A percentile compares a stretch with the other conserved stretches of the same genome.
These are phyloP conservation scores for Calameuta filiformis DNA, from an alignment of 2,888 invertebrate genomes.

Conservation along the genomic window DNA sequence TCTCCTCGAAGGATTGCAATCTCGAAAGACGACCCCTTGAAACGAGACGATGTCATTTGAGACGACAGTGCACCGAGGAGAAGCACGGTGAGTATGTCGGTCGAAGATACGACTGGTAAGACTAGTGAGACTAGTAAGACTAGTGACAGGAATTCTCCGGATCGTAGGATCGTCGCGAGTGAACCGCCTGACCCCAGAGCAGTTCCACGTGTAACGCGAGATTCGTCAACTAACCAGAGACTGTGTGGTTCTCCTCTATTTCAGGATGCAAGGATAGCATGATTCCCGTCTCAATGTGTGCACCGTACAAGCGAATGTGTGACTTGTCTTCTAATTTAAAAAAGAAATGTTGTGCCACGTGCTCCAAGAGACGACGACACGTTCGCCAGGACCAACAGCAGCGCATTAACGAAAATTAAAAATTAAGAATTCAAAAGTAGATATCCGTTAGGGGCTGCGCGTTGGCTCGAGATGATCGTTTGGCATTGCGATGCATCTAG, in stretches of 20 bases:
- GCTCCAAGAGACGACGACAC: constrained; percentile 50
- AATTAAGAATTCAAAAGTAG: too few species aligned
- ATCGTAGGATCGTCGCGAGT: too few species aligned
- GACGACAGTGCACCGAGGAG: constrained; percentile 50
- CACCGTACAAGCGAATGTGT: constrained; percentile 55
- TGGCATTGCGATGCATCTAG: too few species aligned
- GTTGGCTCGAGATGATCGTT: too few species aligned
- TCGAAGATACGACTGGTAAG: too few species aligned
- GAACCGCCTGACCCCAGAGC: too few species aligned
- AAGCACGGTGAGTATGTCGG: constrained; percentile 40
- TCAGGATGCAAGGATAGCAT: constrained; percentile 55
- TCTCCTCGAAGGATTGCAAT: constrained; percentile 50
- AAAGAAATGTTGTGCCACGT: constrained; percentile 57
- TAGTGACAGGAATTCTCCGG: too few species aligned
- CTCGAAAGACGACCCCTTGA: constrained; percentile 49
- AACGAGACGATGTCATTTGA: constrained; percentile 53
- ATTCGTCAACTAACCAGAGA: too few species aligned
- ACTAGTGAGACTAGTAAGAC: too few species aligned
- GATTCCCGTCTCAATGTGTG: constrained; percentile 47
- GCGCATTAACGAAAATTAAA: constrained; percentile 23
- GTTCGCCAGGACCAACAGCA: constrained; percentile 31
- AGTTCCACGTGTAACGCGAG: too few species aligned
- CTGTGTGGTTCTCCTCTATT: not conserved
- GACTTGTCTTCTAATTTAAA: constrained; percentile 50
- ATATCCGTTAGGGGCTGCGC: too few species aligned